Conservation (phyloP, 1,140 invertebrate genomes). For the Bombyx mandarina region DNA sequence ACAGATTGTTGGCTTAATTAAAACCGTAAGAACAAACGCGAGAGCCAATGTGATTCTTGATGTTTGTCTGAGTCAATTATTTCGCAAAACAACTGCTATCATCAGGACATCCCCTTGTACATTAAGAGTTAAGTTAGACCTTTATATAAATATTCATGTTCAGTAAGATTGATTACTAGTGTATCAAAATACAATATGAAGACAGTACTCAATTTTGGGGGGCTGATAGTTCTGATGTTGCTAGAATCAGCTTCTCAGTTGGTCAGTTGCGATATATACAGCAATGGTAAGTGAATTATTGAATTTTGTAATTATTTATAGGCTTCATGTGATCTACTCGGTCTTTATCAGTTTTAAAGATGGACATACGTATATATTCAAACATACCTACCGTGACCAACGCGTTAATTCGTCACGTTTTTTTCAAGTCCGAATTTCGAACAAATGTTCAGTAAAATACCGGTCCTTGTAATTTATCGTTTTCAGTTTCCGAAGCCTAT, state of each 20-base stretch:
- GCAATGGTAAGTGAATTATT: too few relatives aligned
- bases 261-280: too few relatives aligned
- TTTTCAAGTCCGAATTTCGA: neutral
- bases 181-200: too few relatives aligned
- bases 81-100: slow-evolving; percentile 1
- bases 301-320: too few relatives aligned
- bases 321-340: too few relatives aligned
- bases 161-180: too few relatives aligned
- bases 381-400: neutral
- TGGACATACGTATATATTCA: neutral
- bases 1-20: neutral
- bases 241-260: too few relatives aligned
- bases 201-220: too few relatives aligned
- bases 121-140: neutral
- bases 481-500: slow-evolving; percentile 21
- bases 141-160: neutral
- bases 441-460: slow-evolving; percentile 5
- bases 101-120: slow-evolving; percentile 3
- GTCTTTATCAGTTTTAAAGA: too few relatives aligned
- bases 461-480: neutral
- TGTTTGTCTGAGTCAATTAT: neutral
- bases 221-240: too few relatives aligned
- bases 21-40: neutral
- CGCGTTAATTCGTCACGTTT: neutral
- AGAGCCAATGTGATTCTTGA: neutral